Evolutionary conservation across 2,113 vertebrate genomes (phyloP), one percentile per base, ranked within the genome.

Genomic region (Etheostoma spectabile): DNA sequence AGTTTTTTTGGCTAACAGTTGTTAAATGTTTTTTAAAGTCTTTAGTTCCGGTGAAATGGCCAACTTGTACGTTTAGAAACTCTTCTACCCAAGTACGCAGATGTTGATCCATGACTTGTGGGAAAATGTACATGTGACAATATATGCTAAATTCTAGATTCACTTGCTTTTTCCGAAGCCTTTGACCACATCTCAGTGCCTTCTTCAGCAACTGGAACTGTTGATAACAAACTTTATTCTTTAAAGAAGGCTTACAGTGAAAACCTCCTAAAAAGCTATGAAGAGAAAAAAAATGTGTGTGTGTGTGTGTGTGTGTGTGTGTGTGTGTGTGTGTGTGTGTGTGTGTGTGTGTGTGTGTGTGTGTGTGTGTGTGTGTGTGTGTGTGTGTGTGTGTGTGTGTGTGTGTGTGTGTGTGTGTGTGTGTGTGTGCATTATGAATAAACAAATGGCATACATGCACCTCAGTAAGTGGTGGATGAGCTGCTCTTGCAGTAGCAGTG

Each of bases 401-500:
- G 3, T 27, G 27, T 27, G 27, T 27, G 27, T 27, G 3, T 27
- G 27, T 27, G 3, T 27, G 27, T 27, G 27, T 27, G 27, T 27
- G 27, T 27, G 27, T 27, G 27, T 22, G 12, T 14, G 12, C 16
- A 46, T 70, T 18, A 42, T 38, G 63, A 74, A 53, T 42, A 45
- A 35, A 65, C 0, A 1, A 56, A 51, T 51, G 21, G 52, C 42
- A 24, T 42, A 57, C 5, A n/a, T 27, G 61, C 61, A 63, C 18
- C n/a, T 15, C 52, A n/a, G 15, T 66, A 27, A 82, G 59, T 1
- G 38, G 52, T 49, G 68, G 51, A 49, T 33, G 77, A 65, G 51
- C n/a, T n/a, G 0, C 33, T 38, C 59, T 77, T 69, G 67, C 75
- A 45, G 82, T 71, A 76, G 46, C 10, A 30, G 59, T 63, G 60